Evolutionary conservation across 1,140 invertebrate species (phyloP).

Genomic region (Cryptotermes secundus): DNA sequence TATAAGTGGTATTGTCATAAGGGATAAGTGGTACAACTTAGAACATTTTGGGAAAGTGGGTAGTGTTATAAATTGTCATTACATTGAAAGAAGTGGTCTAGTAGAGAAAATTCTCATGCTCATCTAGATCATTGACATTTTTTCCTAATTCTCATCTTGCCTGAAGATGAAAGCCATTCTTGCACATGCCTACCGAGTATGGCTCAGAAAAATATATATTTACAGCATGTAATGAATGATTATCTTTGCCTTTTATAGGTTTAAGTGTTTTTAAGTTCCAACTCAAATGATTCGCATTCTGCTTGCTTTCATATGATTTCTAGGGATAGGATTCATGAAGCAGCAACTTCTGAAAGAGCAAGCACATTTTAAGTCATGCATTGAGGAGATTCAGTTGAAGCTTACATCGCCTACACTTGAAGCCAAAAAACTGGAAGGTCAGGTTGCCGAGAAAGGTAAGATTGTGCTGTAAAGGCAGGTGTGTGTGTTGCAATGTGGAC

Average conservation of each 20-base stretch:
- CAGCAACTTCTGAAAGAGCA: constrained; percentile 64
- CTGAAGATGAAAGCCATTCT: too few species aligned
- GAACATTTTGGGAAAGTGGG: too few species aligned
- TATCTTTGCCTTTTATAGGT: not conserved
- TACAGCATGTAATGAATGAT: not conserved
- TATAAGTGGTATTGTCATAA: too few species aligned
- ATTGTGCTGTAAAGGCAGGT: too few species aligned
- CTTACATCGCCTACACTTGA: constrained; percentile 63
- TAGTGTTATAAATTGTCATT: too few species aligned
- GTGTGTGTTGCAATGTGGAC: too few species aligned
- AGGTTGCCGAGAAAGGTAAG: constrained; percentile 38
- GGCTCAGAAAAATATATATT: not conserved
- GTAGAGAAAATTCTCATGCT: too few species aligned
- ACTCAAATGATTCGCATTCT: not conserved
- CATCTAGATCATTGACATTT: too few species aligned
- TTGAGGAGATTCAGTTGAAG: constrained; percentile 72
- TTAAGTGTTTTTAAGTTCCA: not conserved
- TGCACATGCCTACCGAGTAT: not conserved
- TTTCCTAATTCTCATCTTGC: too few species aligned
- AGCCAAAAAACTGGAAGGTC: constrained; percentile 47
- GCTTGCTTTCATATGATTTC: not conserved
- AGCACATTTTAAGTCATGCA: constrained; percentile 66
- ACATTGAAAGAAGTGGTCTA: too few species aligned
- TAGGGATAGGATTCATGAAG: constrained; percentile 48
- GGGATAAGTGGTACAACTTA: too few species aligned